phyloP scores from a whole-genome alignment of 2,113 vertebrate species.

The Serilophus lunatus region DNA sequence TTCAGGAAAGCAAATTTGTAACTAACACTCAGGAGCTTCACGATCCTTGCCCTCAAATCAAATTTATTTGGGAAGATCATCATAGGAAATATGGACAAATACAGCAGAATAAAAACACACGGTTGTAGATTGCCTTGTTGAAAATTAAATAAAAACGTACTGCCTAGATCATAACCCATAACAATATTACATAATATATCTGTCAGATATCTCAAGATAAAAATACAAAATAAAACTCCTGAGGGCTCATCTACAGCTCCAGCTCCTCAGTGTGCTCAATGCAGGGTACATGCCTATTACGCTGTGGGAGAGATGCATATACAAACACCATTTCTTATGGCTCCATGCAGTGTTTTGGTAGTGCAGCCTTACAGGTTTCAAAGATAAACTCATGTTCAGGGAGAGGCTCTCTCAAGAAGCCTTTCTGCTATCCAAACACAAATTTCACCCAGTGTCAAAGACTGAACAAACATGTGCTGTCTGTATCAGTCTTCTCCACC shows the following conservation, averaged over 20 bases:
- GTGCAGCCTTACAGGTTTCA: background rate
- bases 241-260: background rate
- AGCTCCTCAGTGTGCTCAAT: constrained; percentile 12
- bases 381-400: background rate
- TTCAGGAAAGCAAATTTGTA: constrained; percentile 15
- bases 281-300: constrained; percentile 36
- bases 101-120: constrained; percentile 69
- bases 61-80: constrained; percentile 75
- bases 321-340: constrained; percentile 21
- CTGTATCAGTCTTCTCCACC: background rate
- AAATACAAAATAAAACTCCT: constrained; percentile 47
- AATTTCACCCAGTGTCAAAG: background rate
- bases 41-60: constrained; percentile 62
- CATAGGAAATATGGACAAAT: constrained; percentile 70
- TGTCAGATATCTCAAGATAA: constrained; percentile 36
- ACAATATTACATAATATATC: constrained; percentile 49
- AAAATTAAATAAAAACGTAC: constrained; percentile 68
- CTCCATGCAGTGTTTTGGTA: constrained; percentile 42
- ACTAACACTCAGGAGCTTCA: constrained; percentile 44
- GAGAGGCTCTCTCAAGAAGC: background rate
- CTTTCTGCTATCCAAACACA: background rate
- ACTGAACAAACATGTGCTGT: background rate
- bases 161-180: constrained; percentile 51
- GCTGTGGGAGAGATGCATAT: constrained; percentile 20
- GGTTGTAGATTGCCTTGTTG: constrained; percentile 35